These are phyloP conservation scores for Drosophila mayri DNA, from an alignment of 1,140 invertebrate species.

Conservation along the genomic window DNA sequence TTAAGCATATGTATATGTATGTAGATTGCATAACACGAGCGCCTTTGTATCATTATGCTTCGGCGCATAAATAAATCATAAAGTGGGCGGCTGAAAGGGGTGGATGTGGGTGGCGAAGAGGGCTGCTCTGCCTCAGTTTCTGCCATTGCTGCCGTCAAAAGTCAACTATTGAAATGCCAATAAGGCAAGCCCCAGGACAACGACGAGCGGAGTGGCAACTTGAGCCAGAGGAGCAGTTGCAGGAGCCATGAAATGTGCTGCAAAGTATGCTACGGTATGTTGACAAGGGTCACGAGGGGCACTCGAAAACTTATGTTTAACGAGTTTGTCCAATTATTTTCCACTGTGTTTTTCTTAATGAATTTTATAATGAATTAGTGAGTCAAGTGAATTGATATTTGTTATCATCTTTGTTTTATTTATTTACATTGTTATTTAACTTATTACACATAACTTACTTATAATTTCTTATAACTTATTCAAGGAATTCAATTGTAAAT, in stretches of 20 bases:
- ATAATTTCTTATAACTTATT: not conserved
- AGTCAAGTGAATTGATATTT: not conserved
- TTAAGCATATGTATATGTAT: constrained; percentile 74
- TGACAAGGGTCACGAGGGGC: constrained; percentile 23
- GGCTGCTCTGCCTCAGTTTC: constrained; percentile 7
- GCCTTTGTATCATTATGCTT: constrained; percentile 78
- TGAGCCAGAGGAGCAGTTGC: not conserved
- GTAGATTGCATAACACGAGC: constrained; percentile 75
- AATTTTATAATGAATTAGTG: not conserved
- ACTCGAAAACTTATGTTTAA: constrained; percentile 1
- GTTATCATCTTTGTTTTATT: not conserved
- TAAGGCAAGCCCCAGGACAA: constrained; percentile 61
- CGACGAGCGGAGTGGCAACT: constrained; percentile 3
- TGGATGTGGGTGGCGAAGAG: constrained; percentile 3
- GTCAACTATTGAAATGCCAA: constrained; percentile 79
- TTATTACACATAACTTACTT: not conserved
- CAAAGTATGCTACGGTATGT: constrained; percentile 60
- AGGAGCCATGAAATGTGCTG: constrained; percentile 41
- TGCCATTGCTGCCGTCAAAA: constrained; percentile 56
- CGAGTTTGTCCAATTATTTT: not conserved
- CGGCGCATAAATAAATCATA: constrained; percentile 79
- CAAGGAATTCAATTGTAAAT: too few relatives aligned
- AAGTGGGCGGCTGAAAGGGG: constrained; percentile 25
- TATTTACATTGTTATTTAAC: not conserved
- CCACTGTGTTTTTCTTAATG: not conserved